Evolutionary conservation across 2,113 vertebrate species (phyloP).

Genomic region (Prietella phreatophila): DNA sequence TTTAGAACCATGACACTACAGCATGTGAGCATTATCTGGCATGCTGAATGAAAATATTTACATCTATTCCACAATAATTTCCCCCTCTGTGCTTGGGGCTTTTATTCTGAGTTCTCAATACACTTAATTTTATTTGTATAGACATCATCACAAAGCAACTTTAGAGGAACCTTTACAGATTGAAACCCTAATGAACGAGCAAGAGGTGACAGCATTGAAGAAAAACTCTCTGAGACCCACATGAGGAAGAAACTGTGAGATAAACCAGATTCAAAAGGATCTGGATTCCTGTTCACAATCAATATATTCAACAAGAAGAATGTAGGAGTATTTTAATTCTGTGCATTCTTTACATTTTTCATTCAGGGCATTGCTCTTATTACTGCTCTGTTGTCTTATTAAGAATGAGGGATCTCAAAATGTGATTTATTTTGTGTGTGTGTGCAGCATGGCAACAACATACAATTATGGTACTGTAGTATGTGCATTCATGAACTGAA

Average conservation of each 20-base stretch:
- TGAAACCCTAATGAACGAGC: neutral
- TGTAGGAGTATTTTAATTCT: neutral
- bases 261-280: neutral
- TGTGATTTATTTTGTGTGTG: no score
- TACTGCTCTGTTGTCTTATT: no score
- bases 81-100: conserved; percentile 42
- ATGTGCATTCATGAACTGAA: no score
- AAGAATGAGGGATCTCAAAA: no score
- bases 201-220: neutral
- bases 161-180: neutral
- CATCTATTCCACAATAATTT: conserved; percentile 49
- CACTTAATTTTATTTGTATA: neutral
- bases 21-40: conserved; percentile 52
- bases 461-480: no score
- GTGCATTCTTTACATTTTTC: neutral
- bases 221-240: neutral
- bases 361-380: neutral
- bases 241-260: neutral
- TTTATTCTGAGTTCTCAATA: conserved; percentile 25
- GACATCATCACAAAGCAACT: neutral
- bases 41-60: conserved; percentile 48
- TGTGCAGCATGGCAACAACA: no score
- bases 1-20: neutral
- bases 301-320: neutral
- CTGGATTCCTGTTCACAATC: neutral